Conservation (phyloP, 2,113 vertebrate genomes). For the Rhadina sibilatrix region DNA sequence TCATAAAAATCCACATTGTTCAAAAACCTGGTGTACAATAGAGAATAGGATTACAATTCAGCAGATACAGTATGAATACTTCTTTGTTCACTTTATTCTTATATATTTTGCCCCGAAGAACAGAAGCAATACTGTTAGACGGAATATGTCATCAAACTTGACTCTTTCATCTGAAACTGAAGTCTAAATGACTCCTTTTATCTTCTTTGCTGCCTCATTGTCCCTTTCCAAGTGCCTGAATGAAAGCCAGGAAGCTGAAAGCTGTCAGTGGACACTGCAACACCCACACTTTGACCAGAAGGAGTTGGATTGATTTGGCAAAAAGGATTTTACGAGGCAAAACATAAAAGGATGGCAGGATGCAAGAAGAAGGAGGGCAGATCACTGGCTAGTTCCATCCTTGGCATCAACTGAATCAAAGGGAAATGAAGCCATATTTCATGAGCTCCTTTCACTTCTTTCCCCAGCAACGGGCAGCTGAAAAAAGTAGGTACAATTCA, state of each 20-base stretch:
- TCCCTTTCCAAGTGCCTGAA: background rate
- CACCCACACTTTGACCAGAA: constrained; percentile 65
- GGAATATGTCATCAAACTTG: constrained; percentile 55
- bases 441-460: background rate
- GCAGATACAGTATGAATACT: background rate
- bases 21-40: background rate
- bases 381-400: background rate
- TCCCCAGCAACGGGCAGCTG: background rate
- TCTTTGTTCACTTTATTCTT: constrained; percentile 58
- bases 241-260: constrained; percentile 40
- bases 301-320: constrained; percentile 29
- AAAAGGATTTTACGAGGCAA: constrained; percentile 1
- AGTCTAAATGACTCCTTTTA: constrained; percentile 73
- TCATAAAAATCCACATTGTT: background rate
- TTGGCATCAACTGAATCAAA: background rate
- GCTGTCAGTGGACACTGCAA: constrained; percentile 65
- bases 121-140: constrained; percentile 58
- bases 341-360: background rate
- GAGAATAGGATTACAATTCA: background rate
- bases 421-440: background rate
- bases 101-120: constrained; percentile 43
- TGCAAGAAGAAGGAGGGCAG: background rate
- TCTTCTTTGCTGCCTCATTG: constrained; percentile 49
- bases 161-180: constrained; percentile 63
- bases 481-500: background rate